A percentile compares a stretch with the other conserved stretches of the same genome.
phyloP scores from a whole-genome alignment of 1,140 invertebrate genomes.

The Bombus vancouverensis region DNA sequence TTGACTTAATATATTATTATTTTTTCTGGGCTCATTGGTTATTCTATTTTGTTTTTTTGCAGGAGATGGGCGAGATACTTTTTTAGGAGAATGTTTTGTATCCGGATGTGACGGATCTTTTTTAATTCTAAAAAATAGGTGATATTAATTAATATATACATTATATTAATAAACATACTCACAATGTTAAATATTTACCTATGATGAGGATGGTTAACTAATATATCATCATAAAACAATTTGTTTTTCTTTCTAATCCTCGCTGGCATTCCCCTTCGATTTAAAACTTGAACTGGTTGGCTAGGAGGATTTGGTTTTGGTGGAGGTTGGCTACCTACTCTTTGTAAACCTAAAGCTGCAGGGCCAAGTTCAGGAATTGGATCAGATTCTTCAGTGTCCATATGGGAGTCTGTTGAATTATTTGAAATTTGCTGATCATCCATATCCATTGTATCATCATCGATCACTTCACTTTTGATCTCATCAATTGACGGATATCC shows the following conservation, averaged over 20 bases:
- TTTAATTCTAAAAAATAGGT: conserved; percentile 74
- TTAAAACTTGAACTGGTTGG: conserved; percentile 89
- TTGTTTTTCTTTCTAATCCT: conserved; percentile 95
- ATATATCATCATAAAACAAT: conserved; percentile 95
- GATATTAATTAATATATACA: not conserved
- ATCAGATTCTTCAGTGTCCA: conserved; percentile 85
- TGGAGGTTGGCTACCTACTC: conserved; percentile 89
- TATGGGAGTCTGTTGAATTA: conserved; percentile 78
- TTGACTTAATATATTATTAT: conserved; percentile 62
- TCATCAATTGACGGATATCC: conserved; percentile 79
- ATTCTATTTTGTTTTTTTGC: conserved; percentile 84
- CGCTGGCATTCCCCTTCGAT: conserved; percentile 93
- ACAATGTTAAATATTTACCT: conserved; percentile 67
- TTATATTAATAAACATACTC: conserved; percentile 12
- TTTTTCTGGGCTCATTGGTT: conserved; percentile 67
- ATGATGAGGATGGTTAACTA: conserved; percentile 90
- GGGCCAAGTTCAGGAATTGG: conserved; percentile 87
- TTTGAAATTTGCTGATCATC: conserved; percentile 81
- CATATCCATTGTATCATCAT: conserved; percentile 86
- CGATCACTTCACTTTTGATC: conserved; percentile 81
- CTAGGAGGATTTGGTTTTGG: conserved; percentile 86
- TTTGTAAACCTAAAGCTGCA: conserved; percentile 89
- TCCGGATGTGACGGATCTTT: conserved; percentile 76
- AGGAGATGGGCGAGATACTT: conserved; percentile 85
- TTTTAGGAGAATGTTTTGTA: conserved; percentile 80